These are phyloP conservation scores for Diadromus collaris DNA, from an alignment of 2,888 invertebrate genomes.

Conservation along the genomic window DNA sequence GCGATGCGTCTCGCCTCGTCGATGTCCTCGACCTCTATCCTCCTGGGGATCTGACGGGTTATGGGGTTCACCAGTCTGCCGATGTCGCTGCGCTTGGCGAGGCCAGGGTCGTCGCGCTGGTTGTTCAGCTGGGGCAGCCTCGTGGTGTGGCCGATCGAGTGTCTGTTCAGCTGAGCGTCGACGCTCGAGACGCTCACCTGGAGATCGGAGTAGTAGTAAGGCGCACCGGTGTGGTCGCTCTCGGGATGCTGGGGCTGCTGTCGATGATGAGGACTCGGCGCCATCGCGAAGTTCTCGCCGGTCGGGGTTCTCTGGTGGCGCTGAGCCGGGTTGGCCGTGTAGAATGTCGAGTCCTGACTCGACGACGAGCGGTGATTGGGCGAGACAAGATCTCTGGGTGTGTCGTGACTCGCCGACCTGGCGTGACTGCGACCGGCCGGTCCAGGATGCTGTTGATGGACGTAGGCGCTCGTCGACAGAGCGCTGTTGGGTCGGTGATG, in stretches of 20 bases:
- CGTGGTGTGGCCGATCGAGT: slow-evolving; percentile 67
- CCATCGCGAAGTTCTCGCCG: slow-evolving; percentile 53
- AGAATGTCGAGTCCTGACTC: slow-evolving; percentile 68
- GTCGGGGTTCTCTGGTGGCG: slow-evolving; percentile 48
- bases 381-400: slow-evolving; percentile 67
- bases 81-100: slow-evolving; percentile 82
- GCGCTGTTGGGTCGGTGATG: slow-evolving; percentile 70
- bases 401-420: slow-evolving; percentile 72
- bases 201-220: slow-evolving; percentile 93
- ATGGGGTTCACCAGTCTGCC: slow-evolving; percentile 89
- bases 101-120: slow-evolving; percentile 85
- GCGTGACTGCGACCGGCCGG: slow-evolving; percentile 67
- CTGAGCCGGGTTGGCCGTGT: slow-evolving; percentile 59
- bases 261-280: slow-evolving; percentile 52
- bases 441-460: slow-evolving; percentile 42
- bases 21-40: slow-evolving; percentile 75
- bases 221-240: slow-evolving; percentile 86
- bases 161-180: slow-evolving; percentile 63
- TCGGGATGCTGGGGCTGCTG: slow-evolving; percentile 48
- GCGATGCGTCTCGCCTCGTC: slow-evolving; percentile 77
- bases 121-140: slow-evolving; percentile 84
- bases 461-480: slow-evolving; percentile 62
- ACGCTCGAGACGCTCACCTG: slow-evolving; percentile 72
- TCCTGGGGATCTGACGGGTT: slow-evolving; percentile 72
- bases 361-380: slow-evolving; percentile 72